A percentile compares a stretch with the other conserved stretches of the same genome.
phyloP scores from a whole-genome alignment of 2,888 invertebrate genomes.

The Loripinus fragilis region DNA sequence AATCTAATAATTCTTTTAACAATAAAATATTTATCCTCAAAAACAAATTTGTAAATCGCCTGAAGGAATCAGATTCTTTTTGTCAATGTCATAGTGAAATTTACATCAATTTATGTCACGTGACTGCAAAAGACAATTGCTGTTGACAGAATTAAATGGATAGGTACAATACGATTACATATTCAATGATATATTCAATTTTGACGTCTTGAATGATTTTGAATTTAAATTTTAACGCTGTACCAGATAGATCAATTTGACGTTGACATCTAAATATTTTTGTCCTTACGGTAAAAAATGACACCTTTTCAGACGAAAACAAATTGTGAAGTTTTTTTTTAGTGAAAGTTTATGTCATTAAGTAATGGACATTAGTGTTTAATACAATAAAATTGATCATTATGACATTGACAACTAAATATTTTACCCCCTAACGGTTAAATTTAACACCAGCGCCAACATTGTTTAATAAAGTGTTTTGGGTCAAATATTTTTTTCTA shows the following conservation, averaged over 20 bases:
- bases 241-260: background rate
- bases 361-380: background rate
- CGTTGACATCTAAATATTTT: constrained; percentile 9
- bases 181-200: background rate
- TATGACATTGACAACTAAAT: background rate
- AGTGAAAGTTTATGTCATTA: background rate
- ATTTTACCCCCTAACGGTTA: background rate
- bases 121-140: background rate
- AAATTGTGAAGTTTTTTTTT: background rate
- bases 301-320: background rate
- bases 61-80: background rate
- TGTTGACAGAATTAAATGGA: constrained; percentile 3
- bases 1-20: too few species aligned
- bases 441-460: background rate
- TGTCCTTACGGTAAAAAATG: background rate
- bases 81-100: background rate
- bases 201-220: constrained; percentile 12
- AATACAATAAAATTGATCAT: background rate
- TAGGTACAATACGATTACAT: background rate
- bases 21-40: too few species aligned
- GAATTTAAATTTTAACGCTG: constrained; percentile 4
- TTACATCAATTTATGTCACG: background rate
- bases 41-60: background rate
- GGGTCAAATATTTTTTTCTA: too few species aligned
- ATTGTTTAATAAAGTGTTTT: too few species aligned